Percentiles rank a stretch among this genome's conserved stretches.
phyloP scores from a whole-genome alignment of 2,797 vertebrate species.

The Chromis chromis region DNA sequence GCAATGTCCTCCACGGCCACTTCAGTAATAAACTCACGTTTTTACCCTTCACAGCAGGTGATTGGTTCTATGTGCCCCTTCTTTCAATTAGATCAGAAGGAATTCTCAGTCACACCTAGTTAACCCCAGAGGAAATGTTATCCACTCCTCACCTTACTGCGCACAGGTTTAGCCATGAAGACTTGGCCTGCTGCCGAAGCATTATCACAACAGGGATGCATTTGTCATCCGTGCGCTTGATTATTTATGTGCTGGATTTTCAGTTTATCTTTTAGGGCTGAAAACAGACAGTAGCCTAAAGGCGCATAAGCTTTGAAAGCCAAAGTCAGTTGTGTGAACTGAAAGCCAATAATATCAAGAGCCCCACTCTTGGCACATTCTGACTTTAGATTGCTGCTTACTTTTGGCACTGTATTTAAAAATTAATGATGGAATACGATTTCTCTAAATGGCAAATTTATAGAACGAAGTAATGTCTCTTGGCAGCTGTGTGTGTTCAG shows the following conservation, averaged over 20 bases:
- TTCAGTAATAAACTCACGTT: slow-evolving; percentile 21
- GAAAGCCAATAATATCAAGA: slow-evolving; percentile 39
- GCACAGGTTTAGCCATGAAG: slow-evolving; percentile 4
- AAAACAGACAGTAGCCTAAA: slow-evolving; percentile 39
- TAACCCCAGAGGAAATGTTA: slow-evolving; percentile 38
- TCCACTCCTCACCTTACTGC: slow-evolving; percentile 1
- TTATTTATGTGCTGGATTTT: slow-evolving; percentile 42
- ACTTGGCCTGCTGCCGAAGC: slow-evolving; percentile 6
- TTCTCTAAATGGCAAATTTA: slow-evolving; percentile 26
- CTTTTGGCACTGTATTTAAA: slow-evolving; percentile 21
- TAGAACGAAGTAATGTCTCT: slow-evolving; percentile 3
- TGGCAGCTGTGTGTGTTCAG: slow-evolving; percentile 2
- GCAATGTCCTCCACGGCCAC: slow-evolving; percentile 2
- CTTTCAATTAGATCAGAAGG: slow-evolving; percentile 28
- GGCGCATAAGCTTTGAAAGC: slow-evolving; percentile 37
- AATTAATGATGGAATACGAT: slow-evolving; percentile 17
- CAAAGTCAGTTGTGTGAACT: slow-evolving; percentile 38
- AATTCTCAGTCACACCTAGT: slow-evolving; percentile 38
- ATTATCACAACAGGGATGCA: slow-evolving; percentile 9
- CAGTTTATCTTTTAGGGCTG: slow-evolving; percentile 43
- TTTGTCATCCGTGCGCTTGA: slow-evolving; percentile 10
- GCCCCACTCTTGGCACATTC: slow-evolving; percentile 17
- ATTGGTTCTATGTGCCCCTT: slow-evolving; percentile 21
- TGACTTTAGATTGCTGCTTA: slow-evolving; percentile 37
- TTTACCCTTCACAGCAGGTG: slow-evolving; percentile 21